A percentile compares a stretch with the other conserved stretches of the same genome.
Evolutionary conservation across 2,113 vertebrate species (phyloP).

Genomic region (Etheostoma cragini): DNA sequence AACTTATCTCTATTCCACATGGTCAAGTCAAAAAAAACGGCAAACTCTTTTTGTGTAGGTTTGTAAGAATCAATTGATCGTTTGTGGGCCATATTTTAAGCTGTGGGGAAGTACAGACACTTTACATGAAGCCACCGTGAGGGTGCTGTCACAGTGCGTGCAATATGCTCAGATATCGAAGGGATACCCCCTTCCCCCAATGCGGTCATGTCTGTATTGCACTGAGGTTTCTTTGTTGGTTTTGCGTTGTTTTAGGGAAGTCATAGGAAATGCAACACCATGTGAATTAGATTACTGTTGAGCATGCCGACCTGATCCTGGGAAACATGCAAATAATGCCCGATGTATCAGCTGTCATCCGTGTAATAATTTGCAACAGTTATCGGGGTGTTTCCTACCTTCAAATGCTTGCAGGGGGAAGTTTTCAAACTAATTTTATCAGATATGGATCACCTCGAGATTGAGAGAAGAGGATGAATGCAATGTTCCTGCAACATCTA

Average conservation of each 20-base stretch:
- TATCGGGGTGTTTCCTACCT: conserved; percentile 73
- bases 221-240: conserved; percentile 57
- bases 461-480: conserved; percentile 22
- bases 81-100: conserved; percentile 30
- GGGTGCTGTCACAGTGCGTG: conserved; percentile 40
- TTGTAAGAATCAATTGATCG: conserved; percentile 12
- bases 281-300: conserved; percentile 47
- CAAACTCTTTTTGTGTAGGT: not conserved
- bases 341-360: conserved; percentile 13
- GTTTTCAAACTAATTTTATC: conserved; percentile 41
- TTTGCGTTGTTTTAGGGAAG: conserved; percentile 51
- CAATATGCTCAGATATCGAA: conserved; percentile 35
- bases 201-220: conserved; percentile 37
- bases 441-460: conserved; percentile 25
- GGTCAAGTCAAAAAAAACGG: not conserved
- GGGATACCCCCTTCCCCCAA: conserved; percentile 63
- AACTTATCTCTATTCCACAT: not conserved
- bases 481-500: not conserved
- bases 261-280: conserved; percentile 50
- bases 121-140: conserved; percentile 71
- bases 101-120: conserved; percentile 72
- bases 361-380: conserved; percentile 35
- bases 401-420: not conserved
- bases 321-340: conserved; percentile 75
- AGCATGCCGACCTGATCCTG: conserved; percentile 30